Conservation (phyloP, 2,113 vertebrate species). For the Cryptoleucopteryx plumbea region DNA sequence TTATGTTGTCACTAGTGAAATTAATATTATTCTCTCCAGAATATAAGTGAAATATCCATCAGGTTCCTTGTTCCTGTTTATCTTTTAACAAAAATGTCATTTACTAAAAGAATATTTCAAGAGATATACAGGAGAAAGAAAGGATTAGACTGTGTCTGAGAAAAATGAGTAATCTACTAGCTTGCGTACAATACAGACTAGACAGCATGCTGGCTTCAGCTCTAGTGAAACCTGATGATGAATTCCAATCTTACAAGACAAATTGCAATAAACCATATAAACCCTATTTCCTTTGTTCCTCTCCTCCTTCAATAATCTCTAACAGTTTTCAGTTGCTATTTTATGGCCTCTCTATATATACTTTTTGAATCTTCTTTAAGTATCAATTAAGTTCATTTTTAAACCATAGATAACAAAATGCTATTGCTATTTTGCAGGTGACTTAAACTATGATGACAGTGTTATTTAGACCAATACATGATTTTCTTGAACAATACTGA, state of each 20-base stretch:
- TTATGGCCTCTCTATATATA: background rate
- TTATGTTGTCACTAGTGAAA: background rate
- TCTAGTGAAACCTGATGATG: background rate
- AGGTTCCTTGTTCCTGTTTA: background rate
- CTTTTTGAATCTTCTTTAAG: background rate
- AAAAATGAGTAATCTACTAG: background rate
- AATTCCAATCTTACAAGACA: background rate
- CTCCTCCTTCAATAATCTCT: background rate
- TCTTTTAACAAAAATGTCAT: background rate
- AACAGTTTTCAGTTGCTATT: background rate
- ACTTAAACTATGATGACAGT: background rate
- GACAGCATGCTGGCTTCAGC: background rate
- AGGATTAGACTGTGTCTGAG: background rate
- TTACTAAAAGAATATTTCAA: background rate
- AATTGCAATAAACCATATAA: background rate
- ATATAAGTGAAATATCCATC: conserved; percentile 1
- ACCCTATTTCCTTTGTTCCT: background rate
- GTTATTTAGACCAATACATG: background rate
- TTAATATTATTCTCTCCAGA: background rate
- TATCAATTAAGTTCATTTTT: background rate
- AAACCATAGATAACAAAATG: background rate
- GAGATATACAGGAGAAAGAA: background rate
- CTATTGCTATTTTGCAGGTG: background rate
- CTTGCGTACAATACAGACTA: background rate
- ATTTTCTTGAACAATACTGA: background rate